Conservation (phyloP, 2,888 invertebrate species). For the Cordylochernes scorpioides region DNA sequence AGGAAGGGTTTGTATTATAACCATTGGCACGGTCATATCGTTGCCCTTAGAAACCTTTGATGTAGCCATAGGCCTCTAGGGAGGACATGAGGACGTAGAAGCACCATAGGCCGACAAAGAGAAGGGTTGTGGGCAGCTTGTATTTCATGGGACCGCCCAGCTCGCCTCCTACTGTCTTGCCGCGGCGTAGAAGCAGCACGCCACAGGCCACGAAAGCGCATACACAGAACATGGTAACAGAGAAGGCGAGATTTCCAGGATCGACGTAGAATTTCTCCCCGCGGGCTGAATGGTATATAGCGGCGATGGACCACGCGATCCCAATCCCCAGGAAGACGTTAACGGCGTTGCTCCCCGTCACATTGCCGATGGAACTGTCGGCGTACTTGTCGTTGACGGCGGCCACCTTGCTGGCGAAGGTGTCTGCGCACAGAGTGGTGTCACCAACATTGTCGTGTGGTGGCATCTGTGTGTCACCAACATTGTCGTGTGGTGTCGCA, state of each 20-base stretch:
- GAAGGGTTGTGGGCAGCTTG: constrained; percentile 46
- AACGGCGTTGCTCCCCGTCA: constrained; percentile 95
- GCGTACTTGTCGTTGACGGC: constrained; percentile 92
- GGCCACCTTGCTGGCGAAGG: constrained; percentile 96
- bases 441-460: too few species aligned
- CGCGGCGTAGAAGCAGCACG: constrained; percentile 50
- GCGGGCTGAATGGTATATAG: constrained; percentile 41
- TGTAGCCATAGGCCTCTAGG: constrained; percentile 71
- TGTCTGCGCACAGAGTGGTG: too few species aligned
- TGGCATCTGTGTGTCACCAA: too few species aligned
- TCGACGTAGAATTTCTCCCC: constrained; percentile 17
- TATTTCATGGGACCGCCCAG: constrained; percentile 55
- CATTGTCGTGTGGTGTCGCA: too few species aligned
- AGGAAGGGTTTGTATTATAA: too few species aligned
- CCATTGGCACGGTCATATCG: too few species aligned
- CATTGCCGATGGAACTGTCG: constrained; percentile 81
- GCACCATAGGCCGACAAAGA: constrained; percentile 68
- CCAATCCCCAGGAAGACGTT: constrained; percentile 98
- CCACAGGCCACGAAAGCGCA: constrained; percentile 55
- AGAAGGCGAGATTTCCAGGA: constrained; percentile 63
- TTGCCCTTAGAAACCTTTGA: constrained; percentile 56
- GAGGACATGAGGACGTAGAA: constrained; percentile 71
- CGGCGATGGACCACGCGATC: constrained; percentile 92
- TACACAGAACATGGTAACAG: constrained; percentile 80
- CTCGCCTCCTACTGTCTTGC: constrained; percentile 48